These are phyloP conservation scores for Drosophila lutescens DNA, from an alignment of 2,888 invertebrate species.

Conservation along the genomic window DNA sequence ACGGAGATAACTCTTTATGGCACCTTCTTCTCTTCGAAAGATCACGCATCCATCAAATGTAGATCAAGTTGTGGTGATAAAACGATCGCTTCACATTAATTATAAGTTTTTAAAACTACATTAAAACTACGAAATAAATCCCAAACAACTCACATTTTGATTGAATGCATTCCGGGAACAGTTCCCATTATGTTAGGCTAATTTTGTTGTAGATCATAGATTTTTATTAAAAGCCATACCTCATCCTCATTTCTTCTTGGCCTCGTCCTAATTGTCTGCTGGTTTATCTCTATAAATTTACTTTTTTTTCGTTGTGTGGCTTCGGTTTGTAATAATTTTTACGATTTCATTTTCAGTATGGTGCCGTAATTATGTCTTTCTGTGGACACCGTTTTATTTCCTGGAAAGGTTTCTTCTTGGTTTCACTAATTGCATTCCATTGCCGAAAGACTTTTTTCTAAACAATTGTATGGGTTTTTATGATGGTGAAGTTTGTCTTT, in stretches of 20 bases:
- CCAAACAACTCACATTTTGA: constrained; percentile 66
- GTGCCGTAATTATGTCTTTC: constrained; percentile 61
- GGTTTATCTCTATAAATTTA: constrained; percentile 34
- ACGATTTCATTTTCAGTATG: constrained; percentile 45
- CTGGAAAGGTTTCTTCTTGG: constrained; percentile 43
- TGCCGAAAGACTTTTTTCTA: constrained; percentile 18
- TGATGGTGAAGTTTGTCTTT: constrained; percentile 11
- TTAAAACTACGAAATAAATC: constrained; percentile 61
- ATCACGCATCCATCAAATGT: constrained; percentile 56
- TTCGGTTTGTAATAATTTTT: constrained; percentile 39
- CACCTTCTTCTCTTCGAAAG: constrained; percentile 46
- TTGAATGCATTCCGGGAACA: constrained; percentile 72
- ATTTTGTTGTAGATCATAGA: constrained; percentile 63
- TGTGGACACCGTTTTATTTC: constrained; percentile 38
- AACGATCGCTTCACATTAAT: constrained; percentile 73
- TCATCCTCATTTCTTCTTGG: constrained; percentile 1
- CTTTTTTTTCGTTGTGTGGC: constrained; percentile 17
- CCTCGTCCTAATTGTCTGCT: constrained; percentile 33
- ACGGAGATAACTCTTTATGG: constrained; percentile 58
- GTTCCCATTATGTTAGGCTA: constrained; percentile 72
- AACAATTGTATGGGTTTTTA: constrained; percentile 21
- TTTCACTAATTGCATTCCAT: constrained; percentile 60
- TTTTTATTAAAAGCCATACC: constrained; percentile 25
- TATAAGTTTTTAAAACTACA: constrained; percentile 72
- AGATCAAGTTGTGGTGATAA: constrained; percentile 73